Evolutionary conservation across 2,113 vertebrate genomes (phyloP), one percentile per base, ranked within the genome.

Genomic region (Xerus inauris): DNA sequence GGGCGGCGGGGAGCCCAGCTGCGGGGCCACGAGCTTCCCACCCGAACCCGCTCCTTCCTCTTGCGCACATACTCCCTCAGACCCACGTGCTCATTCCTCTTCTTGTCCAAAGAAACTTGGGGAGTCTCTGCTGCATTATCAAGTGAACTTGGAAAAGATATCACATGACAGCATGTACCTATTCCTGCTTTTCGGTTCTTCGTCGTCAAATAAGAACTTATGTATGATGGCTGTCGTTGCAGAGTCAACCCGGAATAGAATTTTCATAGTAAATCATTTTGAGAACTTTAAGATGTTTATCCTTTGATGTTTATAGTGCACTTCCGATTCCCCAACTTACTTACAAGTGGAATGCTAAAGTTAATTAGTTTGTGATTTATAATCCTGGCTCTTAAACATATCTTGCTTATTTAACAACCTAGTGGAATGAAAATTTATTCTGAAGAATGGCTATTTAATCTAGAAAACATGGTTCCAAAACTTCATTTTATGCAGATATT

Each of bases 1-100:
- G 75, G 42, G 32, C 20, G 5, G 0, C 96, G 95, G 97, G 83
- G 42, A 93, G 1, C 83, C 98, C 14, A 94, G 97, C 94, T 3
- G 97, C 97, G 98, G 96, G 38, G 24, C 13, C 51, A 17, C 6
- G 6, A 2, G 59, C 59, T 28, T 28, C 28, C 73, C 22, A 26
- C 12, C 73, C 26, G 14, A n/a, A 20, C 65, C 38, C 8, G 20
- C 28, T 2, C 8, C 3, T 8, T 32, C 32, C 28, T 57, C 2
- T 20, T 11, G n/a, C 24, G 0, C 57, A 3, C 13, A 19, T 12
- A 28, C 22, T 51, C 16, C 20, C 76, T 32, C 0, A 54, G 42
- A 76, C 30, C 11, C 19, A 7, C 40, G 30, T 8, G 3, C 6
- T 45, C 17, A 28, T 54, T n/a, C 12, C 40, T 30, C 38, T n/a